phyloP scores from a whole-genome alignment of 2,888 invertebrate genomes.

The Lobophora halterata region DNA sequence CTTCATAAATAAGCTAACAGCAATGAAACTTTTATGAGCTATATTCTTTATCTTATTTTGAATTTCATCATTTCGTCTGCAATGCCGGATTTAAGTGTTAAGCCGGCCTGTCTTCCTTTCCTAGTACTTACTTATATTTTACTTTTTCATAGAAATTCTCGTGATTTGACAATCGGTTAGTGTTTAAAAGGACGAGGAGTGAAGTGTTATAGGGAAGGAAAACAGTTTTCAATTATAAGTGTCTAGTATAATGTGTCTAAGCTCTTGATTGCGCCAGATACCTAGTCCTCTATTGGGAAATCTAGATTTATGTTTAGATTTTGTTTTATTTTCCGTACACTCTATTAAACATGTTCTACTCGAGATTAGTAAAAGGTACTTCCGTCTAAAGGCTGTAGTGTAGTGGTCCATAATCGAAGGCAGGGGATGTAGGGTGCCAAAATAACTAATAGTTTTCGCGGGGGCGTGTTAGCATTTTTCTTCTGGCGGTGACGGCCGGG shows the following conservation, averaged over 20 bases:
- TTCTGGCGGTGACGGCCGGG: conserved; percentile 75
- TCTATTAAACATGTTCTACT: conserved; percentile 7
- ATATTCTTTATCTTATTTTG: conserved; percentile 75
- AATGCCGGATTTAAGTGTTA: conserved; percentile 60
- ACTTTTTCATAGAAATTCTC: neutral
- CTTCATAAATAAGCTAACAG: conserved; percentile 77
- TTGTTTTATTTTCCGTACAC: too few species aligned
- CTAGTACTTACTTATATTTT: conserved; percentile 16
- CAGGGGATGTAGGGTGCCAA: conserved; percentile 71
- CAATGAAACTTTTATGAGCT: conserved; percentile 74
- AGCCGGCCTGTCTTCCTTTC: conserved; percentile 32
- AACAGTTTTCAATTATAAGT: too few species aligned
- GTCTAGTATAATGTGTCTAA: too few species aligned
- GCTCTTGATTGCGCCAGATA: too few species aligned
- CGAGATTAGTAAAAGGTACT: conserved; percentile 28
- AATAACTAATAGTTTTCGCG: conserved; percentile 81
- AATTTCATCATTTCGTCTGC: conserved; percentile 71
- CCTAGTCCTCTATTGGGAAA: too few species aligned
- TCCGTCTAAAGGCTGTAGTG: conserved; percentile 41
- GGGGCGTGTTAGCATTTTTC: conserved; percentile 81
- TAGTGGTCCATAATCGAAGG: conserved; percentile 67
- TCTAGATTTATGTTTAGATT: too few species aligned
- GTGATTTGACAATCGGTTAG: neutral
- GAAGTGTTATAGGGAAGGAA: too few species aligned
- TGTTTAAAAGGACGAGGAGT: too few species aligned